Conservation (phyloP, 2,888 invertebrate genomes). For the Sphaerolaimus hirsutus region DNA sequence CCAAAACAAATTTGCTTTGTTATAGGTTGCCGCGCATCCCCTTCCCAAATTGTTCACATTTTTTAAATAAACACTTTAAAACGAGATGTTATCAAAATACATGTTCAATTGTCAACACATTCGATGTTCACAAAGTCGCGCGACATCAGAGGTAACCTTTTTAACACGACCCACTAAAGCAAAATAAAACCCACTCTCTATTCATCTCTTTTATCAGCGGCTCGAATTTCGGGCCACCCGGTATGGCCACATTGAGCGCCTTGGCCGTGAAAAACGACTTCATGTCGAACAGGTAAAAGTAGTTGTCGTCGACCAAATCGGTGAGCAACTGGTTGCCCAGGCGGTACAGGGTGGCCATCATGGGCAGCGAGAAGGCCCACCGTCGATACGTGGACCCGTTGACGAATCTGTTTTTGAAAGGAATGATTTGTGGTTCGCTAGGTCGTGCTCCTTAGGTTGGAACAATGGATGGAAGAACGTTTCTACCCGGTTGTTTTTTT, state of each 20-base stretch:
- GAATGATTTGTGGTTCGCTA: too few species aligned
- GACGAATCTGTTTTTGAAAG: conserved; percentile 42
- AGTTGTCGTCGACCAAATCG: conserved; percentile 77
- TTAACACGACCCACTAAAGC: not conserved
- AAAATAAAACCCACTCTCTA: conserved; percentile 43
- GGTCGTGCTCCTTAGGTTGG: too few species aligned
- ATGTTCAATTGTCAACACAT: too few species aligned
- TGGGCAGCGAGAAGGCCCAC: conserved; percentile 83
- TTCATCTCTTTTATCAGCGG: conserved; percentile 92
- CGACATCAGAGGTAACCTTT: too few species aligned
- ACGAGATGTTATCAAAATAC: too few species aligned
- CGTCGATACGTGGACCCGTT: conserved; percentile 88
- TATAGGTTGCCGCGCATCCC: too few species aligned
- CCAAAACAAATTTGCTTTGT: too few species aligned
- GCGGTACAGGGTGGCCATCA: conserved; percentile 88
- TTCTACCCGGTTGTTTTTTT: not conserved
- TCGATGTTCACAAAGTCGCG: too few species aligned
- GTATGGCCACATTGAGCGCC: conserved; percentile 95
- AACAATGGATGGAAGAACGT: too few species aligned
- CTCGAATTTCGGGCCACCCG: conserved; percentile 97
- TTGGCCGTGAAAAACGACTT: conserved; percentile 99
- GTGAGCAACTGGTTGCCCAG: conserved; percentile 89
- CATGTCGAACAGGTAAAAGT: conserved; percentile 92
- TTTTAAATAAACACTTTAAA: too few species aligned
- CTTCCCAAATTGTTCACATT: too few species aligned